Conservation (phyloP, 2,113 vertebrate species). For the Pomatostomus ruficeps region DNA sequence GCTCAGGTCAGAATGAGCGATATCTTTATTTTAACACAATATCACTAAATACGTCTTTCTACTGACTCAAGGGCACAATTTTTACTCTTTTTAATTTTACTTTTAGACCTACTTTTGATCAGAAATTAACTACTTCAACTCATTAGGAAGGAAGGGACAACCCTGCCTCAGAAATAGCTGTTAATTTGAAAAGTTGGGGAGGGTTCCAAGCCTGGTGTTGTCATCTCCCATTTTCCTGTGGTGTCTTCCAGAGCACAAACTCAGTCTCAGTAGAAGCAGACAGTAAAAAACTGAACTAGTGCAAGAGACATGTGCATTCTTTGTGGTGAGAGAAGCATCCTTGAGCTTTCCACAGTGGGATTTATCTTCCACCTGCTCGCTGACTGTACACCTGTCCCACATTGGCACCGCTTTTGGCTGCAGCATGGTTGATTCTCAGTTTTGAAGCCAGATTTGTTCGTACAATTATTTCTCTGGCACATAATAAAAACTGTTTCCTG, state of each 20-base stretch:
- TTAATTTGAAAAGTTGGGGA: not conserved
- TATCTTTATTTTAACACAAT: not conserved
- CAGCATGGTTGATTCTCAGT: not conserved
- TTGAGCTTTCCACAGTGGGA: not conserved
- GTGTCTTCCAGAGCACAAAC: not conserved
- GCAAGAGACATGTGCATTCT: accelerated
- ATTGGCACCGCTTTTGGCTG: not conserved
- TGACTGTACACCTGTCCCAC: not conserved
- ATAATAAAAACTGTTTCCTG: not conserved
- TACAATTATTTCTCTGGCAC: not conserved
- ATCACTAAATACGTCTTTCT: not conserved
- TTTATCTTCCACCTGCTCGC: not conserved
- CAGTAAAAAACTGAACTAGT: not conserved
- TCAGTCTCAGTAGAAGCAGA: not conserved
- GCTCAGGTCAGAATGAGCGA: not conserved
- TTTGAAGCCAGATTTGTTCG: constrained; percentile 15
- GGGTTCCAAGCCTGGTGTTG: not conserved
- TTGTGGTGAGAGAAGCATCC: not conserved
- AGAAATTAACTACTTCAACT: not conserved
- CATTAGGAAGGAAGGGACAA: not conserved
- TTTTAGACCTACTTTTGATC: not conserved
- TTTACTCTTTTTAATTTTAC: not conserved
- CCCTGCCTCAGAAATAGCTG: not conserved
- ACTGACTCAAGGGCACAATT: not conserved
- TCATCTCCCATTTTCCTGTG: not conserved